Evolutionary conservation across 2,888 invertebrate genomes (phyloP), one percentile per base, ranked within the genome.

Genomic region (Amphipoea oculea): DNA sequence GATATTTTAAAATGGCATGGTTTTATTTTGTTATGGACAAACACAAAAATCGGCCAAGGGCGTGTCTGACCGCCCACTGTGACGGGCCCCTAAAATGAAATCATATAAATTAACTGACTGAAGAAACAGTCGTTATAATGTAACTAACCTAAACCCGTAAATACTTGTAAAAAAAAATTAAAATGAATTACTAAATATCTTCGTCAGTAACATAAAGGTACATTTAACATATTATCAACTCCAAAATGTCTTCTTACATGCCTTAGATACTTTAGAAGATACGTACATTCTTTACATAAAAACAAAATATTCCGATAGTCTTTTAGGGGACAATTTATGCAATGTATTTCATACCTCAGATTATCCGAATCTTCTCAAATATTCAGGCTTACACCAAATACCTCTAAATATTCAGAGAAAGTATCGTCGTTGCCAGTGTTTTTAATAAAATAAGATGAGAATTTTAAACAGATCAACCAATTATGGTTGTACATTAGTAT

Each of bases 241-340:
- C 3, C 2, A 17, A n/a, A 57, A 74, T 36, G 65, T 66, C 54
- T 62, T 36, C 60, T 36, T 29, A 65, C 54, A 23, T 48, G 36
- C 45, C n/a, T 62, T n/a, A 14, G 1, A 29, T 42, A 62, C 14
- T 45, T 54, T 40, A 29, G 45, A 72, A 65, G 20, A 84, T 65
- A 73, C 75, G 66, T 60, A 73, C 48, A 66, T 84, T 78, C 29
- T 51, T 17, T 36, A 62, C 54, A 82, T 76, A 82, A 86, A 84
- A 82, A 74, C 54, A 75, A 88, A 88, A 88, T 81, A 78, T 76
- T 62, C 71, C 76, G 66, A 81, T 75, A 86, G 85, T 82, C 82
- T 87, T 88, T 77, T 86, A 82, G 73, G 87, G 89, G 89, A 89
- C 87, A 89, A 89, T 89, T 89, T 89, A 90, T 89, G 89, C 82